Conservation (phyloP, 2,888 invertebrate genomes). For the Prionchulus punctatus region DNA sequence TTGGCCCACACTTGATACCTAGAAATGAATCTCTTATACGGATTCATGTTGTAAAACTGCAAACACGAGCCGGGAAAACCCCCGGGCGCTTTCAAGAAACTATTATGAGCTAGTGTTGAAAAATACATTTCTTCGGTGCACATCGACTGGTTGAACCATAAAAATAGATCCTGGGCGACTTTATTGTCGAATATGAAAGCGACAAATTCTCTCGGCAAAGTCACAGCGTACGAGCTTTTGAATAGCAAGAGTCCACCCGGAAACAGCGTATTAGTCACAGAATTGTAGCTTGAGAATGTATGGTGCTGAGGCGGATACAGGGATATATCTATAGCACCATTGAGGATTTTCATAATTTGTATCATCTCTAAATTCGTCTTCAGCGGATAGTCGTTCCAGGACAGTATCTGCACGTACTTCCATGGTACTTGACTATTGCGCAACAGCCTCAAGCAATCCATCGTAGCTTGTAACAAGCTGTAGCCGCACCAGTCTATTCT, state of each 20-base stretch:
- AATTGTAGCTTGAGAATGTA: neutral
- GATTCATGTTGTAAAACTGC: neutral
- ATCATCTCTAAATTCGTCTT: conserved; percentile 6
- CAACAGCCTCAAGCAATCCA: conserved; percentile 1
- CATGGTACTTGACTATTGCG: neutral
- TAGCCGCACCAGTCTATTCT: neutral
- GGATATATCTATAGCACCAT: neutral
- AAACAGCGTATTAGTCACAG: neutral
- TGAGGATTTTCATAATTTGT: neutral
- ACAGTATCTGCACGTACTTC: conserved; percentile 1
- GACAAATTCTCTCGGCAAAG: conserved; percentile 31
- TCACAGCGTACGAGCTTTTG: conserved; percentile 29
- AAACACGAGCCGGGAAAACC: conserved; percentile 4
- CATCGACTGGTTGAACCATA: conserved; percentile 28
- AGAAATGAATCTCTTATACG: neutral
- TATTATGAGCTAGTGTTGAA: conserved; percentile 32
- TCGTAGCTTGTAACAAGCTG: neutral
- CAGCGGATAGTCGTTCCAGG: conserved; percentile 3
- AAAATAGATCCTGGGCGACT: conserved; percentile 23
- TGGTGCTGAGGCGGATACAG: neutral
- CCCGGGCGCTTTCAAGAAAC: conserved; percentile 2
- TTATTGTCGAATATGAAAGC: conserved; percentile 25
- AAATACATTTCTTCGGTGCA: conserved; percentile 34
- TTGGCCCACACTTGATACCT: neutral
- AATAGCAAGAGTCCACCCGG: conserved; percentile 3